These are phyloP conservation scores for Pentamera pediparva DNA, from an alignment of 53 echinoderm and acorn worm genomes.

Conservation along the genomic window DNA sequence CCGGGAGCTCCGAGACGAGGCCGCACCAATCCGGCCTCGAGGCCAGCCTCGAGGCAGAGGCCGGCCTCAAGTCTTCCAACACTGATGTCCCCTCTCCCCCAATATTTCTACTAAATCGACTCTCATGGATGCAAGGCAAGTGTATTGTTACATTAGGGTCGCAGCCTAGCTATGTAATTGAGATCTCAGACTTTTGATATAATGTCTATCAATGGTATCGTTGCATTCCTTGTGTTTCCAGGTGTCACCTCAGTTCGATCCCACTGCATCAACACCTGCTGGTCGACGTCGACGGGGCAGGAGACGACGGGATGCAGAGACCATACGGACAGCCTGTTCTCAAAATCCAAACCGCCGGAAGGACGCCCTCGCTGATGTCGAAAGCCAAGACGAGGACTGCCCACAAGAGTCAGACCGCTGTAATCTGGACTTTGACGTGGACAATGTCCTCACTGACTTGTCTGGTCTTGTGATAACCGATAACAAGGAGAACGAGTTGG, in stretches of 20 bases:
- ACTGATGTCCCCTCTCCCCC: no score
- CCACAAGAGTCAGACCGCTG: neutral
- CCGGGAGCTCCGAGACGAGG: no score
- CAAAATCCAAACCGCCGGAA: neutral
- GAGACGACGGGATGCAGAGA: slow-evolving; percentile 5
- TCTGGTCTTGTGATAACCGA: neutral
- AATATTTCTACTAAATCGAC: no score
- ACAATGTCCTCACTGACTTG: neutral
- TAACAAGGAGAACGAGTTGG: neutral
- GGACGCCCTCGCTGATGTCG: neutral
- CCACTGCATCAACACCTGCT: slow-evolving; percentile 32
- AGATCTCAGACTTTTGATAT: no score
- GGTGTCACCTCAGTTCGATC: slow-evolving; percentile 87
- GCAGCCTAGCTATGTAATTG: no score
- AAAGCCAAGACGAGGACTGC: neutral
- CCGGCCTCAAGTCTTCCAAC: no score
- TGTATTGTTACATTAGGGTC: no score
- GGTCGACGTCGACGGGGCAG: slow-evolving; percentile 39
- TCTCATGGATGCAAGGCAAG: no score
- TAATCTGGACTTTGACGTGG: neutral
- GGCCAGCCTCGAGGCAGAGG: no score
- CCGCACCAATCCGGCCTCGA: no score
- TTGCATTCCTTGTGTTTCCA: neutral
- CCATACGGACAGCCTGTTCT: slow-evolving; percentile 23
- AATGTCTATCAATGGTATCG: no score